Conservation (phyloP, 2,113 vertebrate genomes). For the Tympanuchus pallidicinctus region DNA sequence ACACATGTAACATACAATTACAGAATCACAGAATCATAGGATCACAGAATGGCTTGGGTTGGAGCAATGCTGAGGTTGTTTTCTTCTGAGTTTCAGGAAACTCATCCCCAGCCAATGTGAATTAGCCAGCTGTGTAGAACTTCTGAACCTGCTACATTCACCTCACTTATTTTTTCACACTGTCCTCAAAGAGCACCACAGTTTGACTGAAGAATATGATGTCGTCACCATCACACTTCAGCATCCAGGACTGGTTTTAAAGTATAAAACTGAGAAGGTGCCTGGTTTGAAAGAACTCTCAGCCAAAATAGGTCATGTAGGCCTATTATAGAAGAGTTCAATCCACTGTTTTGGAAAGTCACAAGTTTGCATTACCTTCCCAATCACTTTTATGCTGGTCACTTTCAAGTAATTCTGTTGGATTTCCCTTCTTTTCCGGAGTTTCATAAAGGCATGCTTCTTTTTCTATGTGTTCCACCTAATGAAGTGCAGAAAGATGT, state of each 20-base stretch:
- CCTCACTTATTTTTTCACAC: not conserved
- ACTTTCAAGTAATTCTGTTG: not conserved
- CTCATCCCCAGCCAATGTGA: not conserved
- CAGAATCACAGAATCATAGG: not conserved
- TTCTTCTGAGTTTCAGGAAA: not conserved
- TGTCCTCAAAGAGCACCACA: not conserved
- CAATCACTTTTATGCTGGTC: not conserved
- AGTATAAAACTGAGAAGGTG: not conserved
- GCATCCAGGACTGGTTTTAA: not conserved
- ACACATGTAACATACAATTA: not conserved
- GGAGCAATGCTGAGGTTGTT: not conserved
- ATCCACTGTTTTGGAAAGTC: not conserved
- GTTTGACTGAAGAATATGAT: not conserved
- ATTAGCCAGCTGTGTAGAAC: not conserved
- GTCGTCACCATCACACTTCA: not conserved
- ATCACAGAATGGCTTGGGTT: not conserved
- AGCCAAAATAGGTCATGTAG: not conserved
- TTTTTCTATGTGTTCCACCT: slow-evolving; percentile 55
- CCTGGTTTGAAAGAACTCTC: not conserved
- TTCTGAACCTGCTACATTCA: not conserved
- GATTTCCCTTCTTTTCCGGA: slow-evolving; percentile 33
- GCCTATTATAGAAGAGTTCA: not conserved
- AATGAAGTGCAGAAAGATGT: slow-evolving; percentile 16
- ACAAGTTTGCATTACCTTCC: slow-evolving; percentile 57
- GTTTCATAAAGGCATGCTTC: not conserved